Evolutionary conservation across 1,140 invertebrate genomes (phyloP).

Genomic region (Euura lappo): DNA sequence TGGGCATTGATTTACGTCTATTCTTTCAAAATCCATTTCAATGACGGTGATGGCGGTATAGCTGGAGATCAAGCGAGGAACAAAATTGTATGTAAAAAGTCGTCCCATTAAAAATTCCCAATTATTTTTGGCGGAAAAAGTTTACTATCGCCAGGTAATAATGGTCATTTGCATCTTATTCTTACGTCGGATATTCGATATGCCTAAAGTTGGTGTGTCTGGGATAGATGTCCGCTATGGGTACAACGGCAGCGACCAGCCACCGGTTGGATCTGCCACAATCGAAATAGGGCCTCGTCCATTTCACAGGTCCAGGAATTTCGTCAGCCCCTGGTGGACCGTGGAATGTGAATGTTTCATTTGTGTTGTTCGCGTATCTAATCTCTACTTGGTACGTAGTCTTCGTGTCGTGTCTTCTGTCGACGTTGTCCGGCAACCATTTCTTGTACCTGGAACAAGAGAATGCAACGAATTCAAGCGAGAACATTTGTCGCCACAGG

Average conservation of each 20-base stretch:
- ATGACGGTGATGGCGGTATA: constrained; percentile 92
- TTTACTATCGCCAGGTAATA: too few relatives aligned
- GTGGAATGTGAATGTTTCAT: constrained; percentile 94
- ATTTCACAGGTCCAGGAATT: constrained; percentile 88
- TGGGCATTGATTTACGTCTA: constrained; percentile 98
- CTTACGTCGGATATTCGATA: constrained; percentile 93
- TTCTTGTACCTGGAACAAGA: constrained; percentile 67
- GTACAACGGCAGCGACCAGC: constrained; percentile 91
- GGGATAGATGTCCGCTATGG: constrained; percentile 95
- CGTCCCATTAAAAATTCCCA: too few relatives aligned
- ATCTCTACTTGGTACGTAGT: constrained; percentile 91
- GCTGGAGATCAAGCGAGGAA: constrained; percentile 59
- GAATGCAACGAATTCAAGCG: background rate
- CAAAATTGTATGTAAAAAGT: background rate
- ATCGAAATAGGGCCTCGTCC: constrained; percentile 95
- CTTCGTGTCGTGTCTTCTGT: constrained; percentile 88
- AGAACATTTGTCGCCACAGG: background rate
- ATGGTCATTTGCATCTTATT: constrained; percentile 23
- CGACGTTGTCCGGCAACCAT: constrained; percentile 88
- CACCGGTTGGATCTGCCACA: constrained; percentile 95
- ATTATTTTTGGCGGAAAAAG: too few relatives aligned
- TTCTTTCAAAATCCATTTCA: constrained; percentile 96
- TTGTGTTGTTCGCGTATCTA: constrained; percentile 93
- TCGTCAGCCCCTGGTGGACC: constrained; percentile 90
- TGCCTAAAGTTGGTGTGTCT: constrained; percentile 93